Base-by-base conservation (phyloP, 1,140 invertebrate species). In the Drosophila simulans region DNA sequence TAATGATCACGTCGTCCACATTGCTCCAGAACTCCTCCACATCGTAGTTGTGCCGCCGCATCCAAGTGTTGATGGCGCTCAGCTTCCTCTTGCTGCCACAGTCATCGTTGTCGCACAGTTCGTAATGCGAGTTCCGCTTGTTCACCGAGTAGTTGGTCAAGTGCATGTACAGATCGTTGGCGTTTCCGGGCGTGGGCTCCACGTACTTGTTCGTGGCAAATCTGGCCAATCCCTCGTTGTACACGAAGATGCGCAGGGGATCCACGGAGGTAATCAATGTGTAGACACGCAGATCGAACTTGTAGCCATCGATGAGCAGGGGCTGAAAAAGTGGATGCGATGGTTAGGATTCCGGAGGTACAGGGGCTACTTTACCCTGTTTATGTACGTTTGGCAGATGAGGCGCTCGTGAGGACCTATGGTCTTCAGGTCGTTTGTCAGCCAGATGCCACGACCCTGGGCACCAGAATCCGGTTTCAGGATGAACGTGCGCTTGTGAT, bases 131-230 rank as follows among this genome's bases (percentile, higher is more conserved):
- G 84, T 96, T 97, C 74, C 97, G 95, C 84, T 98, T 99, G 93
- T 99, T 99, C 1, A 99, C 95, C 0, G 97, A 97, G 91, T 99
- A 99, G 93, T 99, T 99, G 0, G 98, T 99, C 60, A 99, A 93
- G 93, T 99, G 98, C 97, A 99, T 99, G 91, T 96, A 99, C 35
- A 98, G 94, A 91, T 98, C 97, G 0, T 94, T 94, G 2, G 96
- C 94, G 77, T 98, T 98, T 37, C 95, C 94, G 13, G 94, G 93
- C 46, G 94, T 96, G 0, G 97, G 97, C 79, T 97, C 96, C 65
- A 95, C 95, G 85, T 98, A 98, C 79, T 96, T 94, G 73, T 94
- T 96, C 1, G 97, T 98, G 0, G 97, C 97, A 92, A 98, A 98
- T 84, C 97, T 94, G 0, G 97, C 98, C 39, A 99, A 93, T 5